Percentiles rank a stretch among this genome's conserved stretches.
Conservation (phyloP, 2,113 vertebrate species). For the Ornithorhynchus anatinus region DNA sequence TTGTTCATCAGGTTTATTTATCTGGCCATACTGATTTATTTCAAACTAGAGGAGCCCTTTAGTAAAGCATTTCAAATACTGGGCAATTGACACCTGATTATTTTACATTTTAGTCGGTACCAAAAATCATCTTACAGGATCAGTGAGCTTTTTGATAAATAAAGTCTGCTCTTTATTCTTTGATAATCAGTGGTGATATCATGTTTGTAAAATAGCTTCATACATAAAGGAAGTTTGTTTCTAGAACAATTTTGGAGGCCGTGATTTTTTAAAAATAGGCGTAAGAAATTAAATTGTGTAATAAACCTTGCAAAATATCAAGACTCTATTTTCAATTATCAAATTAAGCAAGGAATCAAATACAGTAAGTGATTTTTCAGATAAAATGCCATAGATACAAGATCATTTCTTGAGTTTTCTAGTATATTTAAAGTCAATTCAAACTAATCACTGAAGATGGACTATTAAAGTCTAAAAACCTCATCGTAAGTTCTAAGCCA, state of each 20-base stretch:
- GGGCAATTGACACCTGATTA: background rate
- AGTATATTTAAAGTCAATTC: background rate
- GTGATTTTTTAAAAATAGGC: background rate
- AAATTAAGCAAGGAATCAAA: background rate
- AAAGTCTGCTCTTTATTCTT: background rate
- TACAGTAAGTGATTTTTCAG: background rate
- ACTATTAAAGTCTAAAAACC: no score
- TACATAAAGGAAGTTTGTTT: background rate
- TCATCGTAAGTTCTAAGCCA: no score
- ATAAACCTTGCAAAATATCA: conserved; percentile 3
- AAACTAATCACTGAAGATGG: background rate
- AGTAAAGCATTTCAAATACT: background rate
- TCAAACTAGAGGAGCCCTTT: background rate
- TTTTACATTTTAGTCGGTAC: background rate
- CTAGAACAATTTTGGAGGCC: background rate
- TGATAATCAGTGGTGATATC: background rate
- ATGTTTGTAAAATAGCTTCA: conserved; percentile 2
- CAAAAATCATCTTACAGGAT: no score
- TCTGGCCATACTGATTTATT: background rate
- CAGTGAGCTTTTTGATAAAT: no score
- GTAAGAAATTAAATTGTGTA: conserved; percentile 11
- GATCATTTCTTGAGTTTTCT: background rate
- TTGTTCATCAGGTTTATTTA: background rate
- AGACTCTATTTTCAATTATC: background rate
- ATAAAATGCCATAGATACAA: background rate